Conservation (phyloP, 2,888 invertebrate species). For the Thysanoteuthis rhombus region DNA sequence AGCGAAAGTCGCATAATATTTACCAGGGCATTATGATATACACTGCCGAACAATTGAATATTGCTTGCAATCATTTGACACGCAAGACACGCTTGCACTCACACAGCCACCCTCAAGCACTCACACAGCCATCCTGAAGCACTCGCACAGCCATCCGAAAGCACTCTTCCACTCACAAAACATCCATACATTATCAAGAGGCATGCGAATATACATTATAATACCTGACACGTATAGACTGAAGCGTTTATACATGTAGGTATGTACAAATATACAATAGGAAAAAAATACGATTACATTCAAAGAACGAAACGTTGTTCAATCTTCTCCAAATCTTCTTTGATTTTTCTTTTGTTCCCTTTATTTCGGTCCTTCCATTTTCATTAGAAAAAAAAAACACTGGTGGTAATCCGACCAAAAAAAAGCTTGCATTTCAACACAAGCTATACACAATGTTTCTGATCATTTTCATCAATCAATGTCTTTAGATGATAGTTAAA, state of each 20-base stretch:
- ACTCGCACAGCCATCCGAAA: neutral
- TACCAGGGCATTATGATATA: conserved; percentile 12
- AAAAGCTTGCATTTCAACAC: neutral
- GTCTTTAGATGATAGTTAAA: neutral
- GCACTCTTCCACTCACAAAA: neutral
- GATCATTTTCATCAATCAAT: neutral
- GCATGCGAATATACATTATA: conserved; percentile 12
- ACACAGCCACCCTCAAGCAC: neutral
- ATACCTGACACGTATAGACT: neutral
- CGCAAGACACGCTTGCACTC: neutral
- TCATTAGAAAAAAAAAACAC: neutral
- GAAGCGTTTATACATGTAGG: conserved; percentile 12
- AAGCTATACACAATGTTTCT: neutral
- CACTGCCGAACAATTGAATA: neutral
- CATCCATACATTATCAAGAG: neutral
- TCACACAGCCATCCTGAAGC: no score
- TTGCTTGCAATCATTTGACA: neutral
- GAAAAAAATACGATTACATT: conserved; percentile 1
- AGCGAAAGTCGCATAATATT: neutral
- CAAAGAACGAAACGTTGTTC: neutral
- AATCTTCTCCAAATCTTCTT: neutral
- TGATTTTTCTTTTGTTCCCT: neutral
- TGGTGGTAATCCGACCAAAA: neutral
- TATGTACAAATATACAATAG: neutral
- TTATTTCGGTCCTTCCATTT: neutral